phyloP scores from a whole-genome alignment of 1,140 invertebrate genomes.

The Cylas formicarius region DNA sequence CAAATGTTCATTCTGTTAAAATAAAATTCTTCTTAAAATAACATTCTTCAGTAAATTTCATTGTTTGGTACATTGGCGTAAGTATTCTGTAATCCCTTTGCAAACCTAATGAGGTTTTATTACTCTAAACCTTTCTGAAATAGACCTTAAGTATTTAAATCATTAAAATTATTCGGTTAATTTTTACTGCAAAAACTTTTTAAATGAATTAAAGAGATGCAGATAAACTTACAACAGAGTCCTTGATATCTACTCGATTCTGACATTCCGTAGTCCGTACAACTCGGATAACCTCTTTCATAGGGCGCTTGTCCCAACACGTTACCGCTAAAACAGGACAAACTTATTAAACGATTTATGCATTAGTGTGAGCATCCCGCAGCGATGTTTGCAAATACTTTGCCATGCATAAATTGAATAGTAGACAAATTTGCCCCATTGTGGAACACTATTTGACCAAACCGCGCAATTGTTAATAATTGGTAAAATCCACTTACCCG shows the following conservation, averaged over 20 bases:
- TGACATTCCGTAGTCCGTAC: conserved; percentile 58
- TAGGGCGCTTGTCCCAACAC: conserved; percentile 68
- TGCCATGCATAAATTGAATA: not conserved
- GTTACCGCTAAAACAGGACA: conserved; percentile 55
- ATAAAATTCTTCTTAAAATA: no score
- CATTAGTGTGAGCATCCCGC: not conserved
- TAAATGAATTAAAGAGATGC: not conserved
- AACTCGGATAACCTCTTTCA: conserved; percentile 63
- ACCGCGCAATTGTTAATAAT: not conserved
- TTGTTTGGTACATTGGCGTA: no score
- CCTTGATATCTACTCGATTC: conserved; percentile 67
- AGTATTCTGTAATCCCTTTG: no score
- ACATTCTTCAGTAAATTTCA: no score
- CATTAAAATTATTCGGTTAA: not conserved
- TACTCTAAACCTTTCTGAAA: not conserved
- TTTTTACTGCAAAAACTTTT: not conserved
- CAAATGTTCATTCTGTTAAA: no score
- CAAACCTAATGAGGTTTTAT: no score
- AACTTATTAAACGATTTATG: conserved; percentile 1
- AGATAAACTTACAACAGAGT: conserved; percentile 57
- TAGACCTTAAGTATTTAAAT: not conserved
- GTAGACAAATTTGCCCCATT: not conserved
- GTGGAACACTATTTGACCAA: not conserved
- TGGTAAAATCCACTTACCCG: conserved; percentile 49
- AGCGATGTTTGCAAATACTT: not conserved